Conservation (phyloP, 2,113 vertebrate genomes). For the Dromiciops gliroides region DNA sequence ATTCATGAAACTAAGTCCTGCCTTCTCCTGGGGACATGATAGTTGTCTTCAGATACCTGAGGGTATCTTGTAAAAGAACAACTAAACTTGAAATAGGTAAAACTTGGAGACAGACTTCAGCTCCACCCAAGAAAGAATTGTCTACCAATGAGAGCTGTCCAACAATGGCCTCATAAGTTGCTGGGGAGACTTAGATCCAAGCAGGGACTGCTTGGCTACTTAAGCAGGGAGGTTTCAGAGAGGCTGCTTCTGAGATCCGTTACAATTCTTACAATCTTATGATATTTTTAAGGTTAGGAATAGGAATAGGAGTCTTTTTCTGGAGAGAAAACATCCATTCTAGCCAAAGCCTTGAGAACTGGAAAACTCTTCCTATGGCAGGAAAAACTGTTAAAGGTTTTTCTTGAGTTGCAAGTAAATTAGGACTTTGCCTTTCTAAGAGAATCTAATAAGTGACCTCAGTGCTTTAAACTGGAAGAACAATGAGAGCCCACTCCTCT, state of each 20-base stretch:
- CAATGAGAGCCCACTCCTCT: not conserved
- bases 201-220: not conserved
- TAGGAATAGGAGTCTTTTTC: not conserved
- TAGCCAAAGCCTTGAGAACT: not conserved
- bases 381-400: not conserved
- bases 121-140: not conserved
- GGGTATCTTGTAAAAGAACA: not conserved
- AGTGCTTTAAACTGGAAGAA: not conserved
- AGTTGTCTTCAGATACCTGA: not conserved
- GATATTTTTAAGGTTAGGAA: not conserved
- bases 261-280: not conserved
- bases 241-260: not conserved
- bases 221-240: not conserved
- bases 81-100: not conserved
- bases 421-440: not conserved
- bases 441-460: not conserved
- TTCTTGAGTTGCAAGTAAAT: not conserved
- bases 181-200: not conserved
- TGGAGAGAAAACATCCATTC: not conserved
- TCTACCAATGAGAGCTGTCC: not conserved
- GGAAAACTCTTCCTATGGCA: not conserved
- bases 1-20: not conserved
- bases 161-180: not conserved
- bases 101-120: not conserved
- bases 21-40: too few relatives aligned